A percentile compares a stretch with the other conserved stretches of the same genome.
These are phyloP conservation scores for Trachelus tabidus DNA, from an alignment of 2,888 invertebrate species.

Conservation along the genomic window DNA sequence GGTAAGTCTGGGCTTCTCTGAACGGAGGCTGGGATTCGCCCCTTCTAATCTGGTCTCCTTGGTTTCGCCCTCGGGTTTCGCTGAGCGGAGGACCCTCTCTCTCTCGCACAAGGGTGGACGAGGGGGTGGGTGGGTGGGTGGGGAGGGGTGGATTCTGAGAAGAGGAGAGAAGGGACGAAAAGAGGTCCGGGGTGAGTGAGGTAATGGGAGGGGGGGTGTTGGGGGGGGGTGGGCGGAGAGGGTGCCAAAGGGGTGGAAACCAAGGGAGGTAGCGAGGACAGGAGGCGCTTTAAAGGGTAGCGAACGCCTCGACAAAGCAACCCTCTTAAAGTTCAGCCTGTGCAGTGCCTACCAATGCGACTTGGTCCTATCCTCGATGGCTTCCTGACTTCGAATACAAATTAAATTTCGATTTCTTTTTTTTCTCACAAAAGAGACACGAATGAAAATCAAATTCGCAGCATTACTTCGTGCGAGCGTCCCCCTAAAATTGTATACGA, in stretches of 20 bases:
- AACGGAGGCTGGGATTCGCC: constrained; percentile 49
- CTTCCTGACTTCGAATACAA: not conserved
- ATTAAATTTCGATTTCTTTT: not conserved
- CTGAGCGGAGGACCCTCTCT: constrained; percentile 16
- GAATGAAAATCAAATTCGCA: not conserved
- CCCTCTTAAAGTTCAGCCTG: constrained; percentile 59
- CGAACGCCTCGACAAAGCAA: constrained; percentile 56
- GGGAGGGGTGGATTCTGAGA: constrained; percentile 17
- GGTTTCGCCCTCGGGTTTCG: constrained; percentile 62
- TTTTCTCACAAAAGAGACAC: not conserved
- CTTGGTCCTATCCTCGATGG: constrained; percentile 1
- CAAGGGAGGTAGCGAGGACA: constrained; percentile 22
- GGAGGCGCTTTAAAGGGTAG: constrained; percentile 59
- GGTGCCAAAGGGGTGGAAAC: constrained; percentile 30
- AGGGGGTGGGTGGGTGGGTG: constrained; percentile 24
- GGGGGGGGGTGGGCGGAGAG: constrained; percentile 34
- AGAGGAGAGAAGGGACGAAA: constrained; percentile 19
- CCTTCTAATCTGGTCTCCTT: constrained; percentile 65
- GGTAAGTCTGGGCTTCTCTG: constrained; percentile 42
- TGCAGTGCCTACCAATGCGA: constrained; percentile 57
- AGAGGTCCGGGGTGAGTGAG: constrained; percentile 11
- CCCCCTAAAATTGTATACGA: not conserved
- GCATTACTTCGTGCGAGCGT: not conserved
- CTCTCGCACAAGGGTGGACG: constrained; percentile 18
- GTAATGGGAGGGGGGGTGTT: constrained; percentile 29